Percentiles rank a stretch among this genome's conserved stretches.
Conservation (phyloP, 2,888 invertebrate species). For the Odontocerum albicorne region DNA sequence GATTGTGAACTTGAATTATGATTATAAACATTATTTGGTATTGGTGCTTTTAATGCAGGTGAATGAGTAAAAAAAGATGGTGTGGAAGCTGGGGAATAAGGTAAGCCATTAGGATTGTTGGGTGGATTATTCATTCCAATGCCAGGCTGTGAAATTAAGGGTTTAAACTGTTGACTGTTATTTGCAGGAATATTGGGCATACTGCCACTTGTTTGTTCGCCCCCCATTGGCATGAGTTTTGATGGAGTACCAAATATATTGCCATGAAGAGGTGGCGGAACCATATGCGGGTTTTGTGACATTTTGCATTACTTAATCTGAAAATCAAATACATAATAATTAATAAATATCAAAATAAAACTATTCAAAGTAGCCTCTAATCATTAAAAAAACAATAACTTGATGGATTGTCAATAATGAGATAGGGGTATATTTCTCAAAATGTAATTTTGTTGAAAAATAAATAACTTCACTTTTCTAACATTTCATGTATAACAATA, state of each 20-base stretch:
- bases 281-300: conserved; percentile 21
- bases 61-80: conserved; percentile 22
- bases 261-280: conserved; percentile 7
- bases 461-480: no score
- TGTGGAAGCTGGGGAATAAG: conserved; percentile 21
- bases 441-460: no score
- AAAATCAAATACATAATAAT: no score
- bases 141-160: conserved; percentile 9
- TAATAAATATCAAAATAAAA: no score
- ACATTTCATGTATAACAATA: no score
- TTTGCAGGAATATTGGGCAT: conserved; percentile 14
- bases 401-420: no score
- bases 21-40: conserved; percentile 22
- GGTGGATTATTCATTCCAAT: conserved; percentile 2
- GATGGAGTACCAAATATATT: conserved; percentile 8
- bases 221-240: conserved; percentile 10
- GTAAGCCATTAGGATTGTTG: conserved; percentile 25
- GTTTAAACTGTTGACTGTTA: conserved; percentile 6
- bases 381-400: no score
- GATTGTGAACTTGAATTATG: conserved; percentile 42
- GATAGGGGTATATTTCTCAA: no score
- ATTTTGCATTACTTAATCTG: conserved; percentile 16
- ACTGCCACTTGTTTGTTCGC: conserved; percentile 16
- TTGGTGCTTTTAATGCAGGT: conserved; percentile 8
- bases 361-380: no score